Conservation (phyloP, 1,140 invertebrate species). For the Eurosta solidaginis region DNA sequence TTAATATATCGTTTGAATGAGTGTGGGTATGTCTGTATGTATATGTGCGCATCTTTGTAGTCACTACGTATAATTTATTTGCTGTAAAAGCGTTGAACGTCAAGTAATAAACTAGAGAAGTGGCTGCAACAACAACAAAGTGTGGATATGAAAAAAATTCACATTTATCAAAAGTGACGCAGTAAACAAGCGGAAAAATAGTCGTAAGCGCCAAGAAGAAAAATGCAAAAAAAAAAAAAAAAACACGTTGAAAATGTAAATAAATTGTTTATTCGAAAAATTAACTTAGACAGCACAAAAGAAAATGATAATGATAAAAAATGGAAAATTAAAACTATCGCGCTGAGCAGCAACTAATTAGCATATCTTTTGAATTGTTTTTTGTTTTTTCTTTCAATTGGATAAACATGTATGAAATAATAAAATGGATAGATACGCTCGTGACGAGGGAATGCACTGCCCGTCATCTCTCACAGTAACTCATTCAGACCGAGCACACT, state of each 20-base stretch:
- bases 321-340: not conserved
- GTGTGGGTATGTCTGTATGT: not conserved
- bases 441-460: too few species aligned
- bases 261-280: not conserved
- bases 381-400: not conserved
- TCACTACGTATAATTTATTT: constrained; percentile 5
- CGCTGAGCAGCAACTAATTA: not conserved
- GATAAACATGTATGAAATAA: too few species aligned
- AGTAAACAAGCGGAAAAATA: constrained; percentile 15
- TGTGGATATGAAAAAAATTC: not conserved
- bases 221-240: not conserved
- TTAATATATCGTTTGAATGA: not conserved
- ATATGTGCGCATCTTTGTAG: not conserved
- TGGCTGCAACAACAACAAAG: not conserved
- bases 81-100: constrained; percentile 25
- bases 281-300: not conserved
- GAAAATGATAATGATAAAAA: not conserved
- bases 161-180: constrained; percentile 10
- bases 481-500: too few species aligned
- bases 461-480: too few species aligned
- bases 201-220: not conserved
- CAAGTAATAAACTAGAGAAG: constrained; percentile 19
- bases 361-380: not conserved
- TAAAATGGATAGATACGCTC: too few species aligned
- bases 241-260: not conserved